These are phyloP conservation scores for Cygnus olor DNA, from an alignment of 2,797 vertebrate species.

Conservation along the genomic window DNA sequence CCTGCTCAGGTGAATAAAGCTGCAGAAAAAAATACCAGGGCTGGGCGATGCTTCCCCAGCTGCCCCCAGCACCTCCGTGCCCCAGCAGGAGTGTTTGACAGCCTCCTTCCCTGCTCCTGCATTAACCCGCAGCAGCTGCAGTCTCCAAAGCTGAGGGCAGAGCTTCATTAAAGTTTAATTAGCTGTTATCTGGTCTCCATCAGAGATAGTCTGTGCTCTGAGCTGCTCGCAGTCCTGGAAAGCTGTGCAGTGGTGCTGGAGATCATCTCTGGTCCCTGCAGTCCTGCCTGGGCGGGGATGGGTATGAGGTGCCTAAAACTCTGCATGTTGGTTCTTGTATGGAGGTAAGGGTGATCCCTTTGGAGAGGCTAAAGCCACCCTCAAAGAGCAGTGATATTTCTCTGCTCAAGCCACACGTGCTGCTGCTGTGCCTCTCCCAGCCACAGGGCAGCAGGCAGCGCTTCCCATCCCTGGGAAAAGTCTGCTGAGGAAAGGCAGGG, in stretches of 20 bases:
- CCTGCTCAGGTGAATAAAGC: neutral
- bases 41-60: neutral
- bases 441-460: neutral
- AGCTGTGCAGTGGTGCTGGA: neutral
- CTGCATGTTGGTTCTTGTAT: accelerated
- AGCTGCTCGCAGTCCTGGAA: neutral
- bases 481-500: neutral
- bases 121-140: neutral
- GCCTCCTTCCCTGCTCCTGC: neutral
- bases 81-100: neutral
- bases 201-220: neutral
- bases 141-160: neutral
- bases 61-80: neutral
- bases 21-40: neutral
- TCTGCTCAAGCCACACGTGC: neutral
- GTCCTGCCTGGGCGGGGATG: neutral
- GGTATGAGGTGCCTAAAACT: accelerated
- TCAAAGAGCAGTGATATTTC: neutral
- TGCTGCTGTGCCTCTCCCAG: neutral
- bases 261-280: neutral
- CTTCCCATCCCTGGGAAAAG: neutral
- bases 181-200: neutral
- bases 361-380: neutral
- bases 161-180: neutral
- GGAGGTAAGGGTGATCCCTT: neutral